Base-by-base conservation (phyloP, 2,113 vertebrate genomes). In the Elgaria multicarinata region DNA sequence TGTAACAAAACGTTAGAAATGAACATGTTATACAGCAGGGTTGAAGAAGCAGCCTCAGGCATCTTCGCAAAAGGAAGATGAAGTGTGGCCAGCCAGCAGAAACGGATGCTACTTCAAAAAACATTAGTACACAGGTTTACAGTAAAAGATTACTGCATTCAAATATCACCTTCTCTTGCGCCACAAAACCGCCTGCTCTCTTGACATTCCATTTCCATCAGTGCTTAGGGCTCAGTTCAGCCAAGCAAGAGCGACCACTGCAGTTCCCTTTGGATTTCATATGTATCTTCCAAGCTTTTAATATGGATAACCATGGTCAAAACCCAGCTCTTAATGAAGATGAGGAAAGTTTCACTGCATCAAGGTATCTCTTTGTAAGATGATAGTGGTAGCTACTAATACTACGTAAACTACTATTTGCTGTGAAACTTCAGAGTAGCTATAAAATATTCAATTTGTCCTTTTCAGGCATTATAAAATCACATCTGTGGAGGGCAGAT, bases 11-110 rank as follows among this genome's bases (percentile, higher is more conserved):
- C 64, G 92, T 92, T 69, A 0, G 90, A 92, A 90, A 93, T 95
- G 93, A 95, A 91, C 92, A 93, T 89, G 64, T 94, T 95, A 95
- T 83, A 85, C 39, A 85, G 93, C 91, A 91, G 92, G 44, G 46
- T 86, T 74, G 85, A 86, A 90, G 44, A 89, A 94, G 92, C 1
- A 94, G 94, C 93, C 92, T 44, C 24, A 44, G 62, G 83, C 75
- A 89, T 93, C 93, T 93, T 94, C 91, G 87, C 91, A 5, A 87
- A 90, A 88, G 69, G 53, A 82, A 26, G 58, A 90, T 94, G 93
- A 92, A 93, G 90, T 93, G 92, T 66, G 88, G 90, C 86, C 90
- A 91, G 91, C 90, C 90, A 87, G 86, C 90, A 94, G 90, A 95
- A 96, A 92, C 62, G 78, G 92, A 95, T 53, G 87, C 80, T 76